Base-by-base conservation (phyloP, 2,797 vertebrate species). In the Luscinia luscinia region DNA sequence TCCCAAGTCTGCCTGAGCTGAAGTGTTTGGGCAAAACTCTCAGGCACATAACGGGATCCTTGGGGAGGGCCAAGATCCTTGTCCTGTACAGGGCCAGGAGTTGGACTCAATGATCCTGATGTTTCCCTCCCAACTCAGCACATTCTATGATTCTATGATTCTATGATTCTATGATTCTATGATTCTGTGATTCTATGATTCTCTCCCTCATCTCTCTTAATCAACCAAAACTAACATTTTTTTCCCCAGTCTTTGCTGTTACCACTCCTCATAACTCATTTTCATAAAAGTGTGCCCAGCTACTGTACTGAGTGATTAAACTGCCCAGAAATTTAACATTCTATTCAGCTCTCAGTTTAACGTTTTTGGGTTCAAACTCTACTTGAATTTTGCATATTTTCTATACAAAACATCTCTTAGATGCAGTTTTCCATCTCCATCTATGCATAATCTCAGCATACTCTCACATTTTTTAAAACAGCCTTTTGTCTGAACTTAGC, bases 401-500 rank as follows among this genome's bases (percentile, higher is more conserved):
- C 72, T 57, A 9, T 27, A 51, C 27, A 43, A 61, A 77, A 46
- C 17, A 18, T 61, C 22, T 59, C 28, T 74, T 73, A 68, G 14
- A 54, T 34, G 34, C 6, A 74, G 18, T n/a, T 89, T 94, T 78
- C 49, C 10, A 4, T 80, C 43, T 85, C 46, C 15, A 9, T 72
- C 34, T 86, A 66, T 69, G 55, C 6, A 74, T 55, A 55, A 51
- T 51, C 40, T 73, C 93, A 46, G 19, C 3, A 4, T 34, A 40
- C 36, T 77, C 52, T 57, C 61, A 78, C 23, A 36, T 55, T 85
- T 83, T 67, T 77, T 77, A 68, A 13, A 85, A 66, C 20, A 75
- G 32, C 11, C 23, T 83, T 92, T 89, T 86, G 46, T 77, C 58
- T 83, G 59, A 86, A 43, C 43, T 89, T 88, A 91, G 43, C 89